phyloP scores from a whole-genome alignment of 2,888 invertebrate genomes.

The Andrena camellia region DNA sequence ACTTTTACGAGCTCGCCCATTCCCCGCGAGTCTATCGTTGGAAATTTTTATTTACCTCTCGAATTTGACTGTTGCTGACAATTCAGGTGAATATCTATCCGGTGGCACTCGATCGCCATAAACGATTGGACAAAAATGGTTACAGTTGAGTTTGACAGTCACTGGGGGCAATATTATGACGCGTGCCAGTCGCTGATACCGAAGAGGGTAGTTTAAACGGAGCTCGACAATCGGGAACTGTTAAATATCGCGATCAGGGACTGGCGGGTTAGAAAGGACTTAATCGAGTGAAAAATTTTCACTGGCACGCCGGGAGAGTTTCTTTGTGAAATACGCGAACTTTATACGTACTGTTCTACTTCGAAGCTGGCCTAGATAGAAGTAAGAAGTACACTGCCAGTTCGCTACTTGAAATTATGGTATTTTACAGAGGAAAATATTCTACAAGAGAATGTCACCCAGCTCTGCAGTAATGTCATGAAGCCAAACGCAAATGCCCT shows the following conservation, averaged over 20 bases:
- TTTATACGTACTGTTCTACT: conserved; percentile 10
- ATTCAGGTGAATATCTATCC: conserved; percentile 6
- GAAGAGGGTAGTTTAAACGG: conserved; percentile 14
- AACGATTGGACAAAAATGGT: background rate
- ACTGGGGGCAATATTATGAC: background rate
- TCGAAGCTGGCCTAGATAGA: conserved; percentile 18
- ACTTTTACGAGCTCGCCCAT: background rate
- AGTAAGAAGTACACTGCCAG: background rate
- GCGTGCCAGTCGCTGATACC: conserved; percentile 7
- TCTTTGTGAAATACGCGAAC: conserved; percentile 20
- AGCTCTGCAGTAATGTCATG: too few species aligned
- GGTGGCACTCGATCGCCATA: conserved; percentile 13
- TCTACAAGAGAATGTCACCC: background rate
- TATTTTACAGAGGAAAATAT: background rate
- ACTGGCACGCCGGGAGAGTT: background rate
- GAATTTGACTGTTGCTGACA: background rate
- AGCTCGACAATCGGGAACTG: conserved; percentile 9
- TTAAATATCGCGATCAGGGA: conserved; percentile 32
- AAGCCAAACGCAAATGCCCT: too few species aligned
- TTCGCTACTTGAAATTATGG: background rate
- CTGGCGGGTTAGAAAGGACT: conserved; percentile 10
- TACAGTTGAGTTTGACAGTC: background rate
- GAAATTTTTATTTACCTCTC: background rate
- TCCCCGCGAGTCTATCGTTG: background rate
- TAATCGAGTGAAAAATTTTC: conserved; percentile 41